Percentiles rank a stretch among this genome's conserved stretches.
Evolutionary conservation across 2,113 vertebrate species (phyloP).

Genomic region (Cochlearius cochlearius): DNA sequence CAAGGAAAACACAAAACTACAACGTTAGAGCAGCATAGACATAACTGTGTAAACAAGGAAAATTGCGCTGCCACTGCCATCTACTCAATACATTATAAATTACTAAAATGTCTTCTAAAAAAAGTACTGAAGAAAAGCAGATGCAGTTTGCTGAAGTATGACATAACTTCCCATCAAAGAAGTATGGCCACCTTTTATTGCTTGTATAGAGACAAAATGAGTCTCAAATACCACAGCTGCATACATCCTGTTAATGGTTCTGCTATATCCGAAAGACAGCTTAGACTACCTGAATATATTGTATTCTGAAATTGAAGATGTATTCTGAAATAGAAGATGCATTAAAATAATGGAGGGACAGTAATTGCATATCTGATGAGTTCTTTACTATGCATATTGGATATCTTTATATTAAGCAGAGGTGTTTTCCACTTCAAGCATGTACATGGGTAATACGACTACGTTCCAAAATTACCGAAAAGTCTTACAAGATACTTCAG

Average conservation of each 20-base stretch:
- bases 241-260: neutral
- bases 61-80: neutral
- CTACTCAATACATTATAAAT: neutral
- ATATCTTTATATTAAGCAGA: neutral
- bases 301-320: neutral
- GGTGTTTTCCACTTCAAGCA: neutral
- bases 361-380: neutral
- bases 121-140: neutral
- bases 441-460: neutral
- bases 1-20: neutral
- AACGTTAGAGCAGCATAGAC: neutral
- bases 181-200: neutral
- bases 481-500: neutral
- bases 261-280: neutral
- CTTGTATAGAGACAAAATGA: neutral
- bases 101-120: neutral
- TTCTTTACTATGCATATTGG: neutral
- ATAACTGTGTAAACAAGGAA: neutral
- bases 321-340: neutral
- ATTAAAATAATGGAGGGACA: neutral
- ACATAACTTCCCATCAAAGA: neutral
- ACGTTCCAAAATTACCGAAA: neutral
- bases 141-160: neutral
- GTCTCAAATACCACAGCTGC: neutral
- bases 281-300: neutral